Base-by-base conservation (phyloP, 2,113 vertebrate genomes). In the Nothocercus nigrocapillus region DNA sequence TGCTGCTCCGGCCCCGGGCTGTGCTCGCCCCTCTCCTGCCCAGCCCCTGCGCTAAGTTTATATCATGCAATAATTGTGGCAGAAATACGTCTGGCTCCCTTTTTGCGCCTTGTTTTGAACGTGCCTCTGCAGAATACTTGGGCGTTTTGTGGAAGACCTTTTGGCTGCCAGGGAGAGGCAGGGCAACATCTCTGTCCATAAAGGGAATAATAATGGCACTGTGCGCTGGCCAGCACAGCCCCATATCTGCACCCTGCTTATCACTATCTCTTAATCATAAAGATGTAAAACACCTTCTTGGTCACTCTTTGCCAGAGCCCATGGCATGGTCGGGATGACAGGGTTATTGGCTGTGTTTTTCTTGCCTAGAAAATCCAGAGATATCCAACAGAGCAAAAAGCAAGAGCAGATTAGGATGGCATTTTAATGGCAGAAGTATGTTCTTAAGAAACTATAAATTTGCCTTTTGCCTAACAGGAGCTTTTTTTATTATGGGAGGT, bases 151-250 rank as follows among this genome's bases (percentile, higher is more conserved):
- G 84, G 92, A 85, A 92, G 86, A 92, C 58, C 67, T 93, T 96
- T 84, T 58, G 63, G 67, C 70, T 82, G 67, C 58, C 84, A 82
- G 86, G 87, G 88, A 89, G 76, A 94, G 92, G 70, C 73, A 45
- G 83, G 93, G 90, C 85, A 85, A 13, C 70, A 90, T 88, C 83
- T 82, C 82, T 25, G 84, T 95, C 85, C 96, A 51, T 95, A 95
- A 95, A 93, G 38, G 85, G 90, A 95, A 95, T 96, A 96, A 82
- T 97, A 94, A 93, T 94, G 87, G 83, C 86, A 77, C 92, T 96
- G 86, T 96, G 80, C 0, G 0, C 87, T 85, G 92, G 92, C 88
- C 92, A 82, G 88, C 88, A 30, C 86, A 77, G 90, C 42, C 69
- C 90, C 90, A 90, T 95, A 92, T 95, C 94, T 96, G 93, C 80